phyloP scores from a whole-genome alignment of 2,113 vertebrate species.

The Lepidothrix coronata region DNA sequence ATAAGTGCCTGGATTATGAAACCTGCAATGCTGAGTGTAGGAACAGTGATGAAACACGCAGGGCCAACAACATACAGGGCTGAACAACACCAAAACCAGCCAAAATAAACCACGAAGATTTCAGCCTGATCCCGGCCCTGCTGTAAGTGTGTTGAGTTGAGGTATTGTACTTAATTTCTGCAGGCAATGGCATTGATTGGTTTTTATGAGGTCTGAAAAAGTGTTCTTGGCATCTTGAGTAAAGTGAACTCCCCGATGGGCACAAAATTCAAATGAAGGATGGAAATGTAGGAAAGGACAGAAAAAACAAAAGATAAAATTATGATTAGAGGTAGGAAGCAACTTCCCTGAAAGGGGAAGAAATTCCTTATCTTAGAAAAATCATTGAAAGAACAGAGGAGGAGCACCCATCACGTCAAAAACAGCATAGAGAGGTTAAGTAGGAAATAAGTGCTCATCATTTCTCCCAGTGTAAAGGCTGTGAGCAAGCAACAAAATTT shows the following conservation, averaged over 20 bases:
- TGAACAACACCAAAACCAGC: neutral
- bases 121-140: neutral
- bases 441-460: neutral
- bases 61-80: neutral
- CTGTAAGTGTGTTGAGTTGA: neutral
- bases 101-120: neutral
- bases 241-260: neutral
- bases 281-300: neutral
- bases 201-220: neutral
- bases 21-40: neutral
- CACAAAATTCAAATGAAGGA: neutral
- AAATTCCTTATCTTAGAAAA: neutral
- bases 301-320: neutral
- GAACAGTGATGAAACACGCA: neutral
- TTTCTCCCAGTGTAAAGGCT: neutral
- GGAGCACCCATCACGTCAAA: neutral
- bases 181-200: neutral
- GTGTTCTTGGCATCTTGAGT: neutral
- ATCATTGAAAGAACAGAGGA: neutral
- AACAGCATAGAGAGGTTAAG: neutral
- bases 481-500: neutral
- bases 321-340: neutral
- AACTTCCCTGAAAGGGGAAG: neutral
- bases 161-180: neutral
- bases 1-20: rapidly evolving